These are phyloP conservation scores for Catharus bicknelli DNA, from an alignment of 2,113 vertebrate genomes.

Conservation along the genomic window DNA sequence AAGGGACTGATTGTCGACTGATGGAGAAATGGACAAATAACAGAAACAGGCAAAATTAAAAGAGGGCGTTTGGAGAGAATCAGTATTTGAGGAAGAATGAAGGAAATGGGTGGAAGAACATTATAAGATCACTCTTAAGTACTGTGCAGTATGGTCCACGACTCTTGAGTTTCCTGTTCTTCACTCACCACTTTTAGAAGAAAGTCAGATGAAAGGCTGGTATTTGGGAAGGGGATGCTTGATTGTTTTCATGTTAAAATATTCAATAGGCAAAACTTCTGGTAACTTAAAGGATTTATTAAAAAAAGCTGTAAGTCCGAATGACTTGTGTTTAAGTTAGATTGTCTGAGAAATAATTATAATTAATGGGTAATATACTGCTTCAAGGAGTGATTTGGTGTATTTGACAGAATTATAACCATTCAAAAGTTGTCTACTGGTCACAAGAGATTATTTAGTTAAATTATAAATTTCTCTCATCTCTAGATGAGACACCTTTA, in stretches of 20 bases:
- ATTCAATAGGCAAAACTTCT: neutral
- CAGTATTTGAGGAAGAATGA: neutral
- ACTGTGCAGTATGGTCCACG: neutral
- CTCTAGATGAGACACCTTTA: neutral
- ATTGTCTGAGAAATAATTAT: neutral
- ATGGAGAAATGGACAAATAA: neutral
- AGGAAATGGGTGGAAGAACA: neutral
- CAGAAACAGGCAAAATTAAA: neutral
- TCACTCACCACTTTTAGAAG: neutral
- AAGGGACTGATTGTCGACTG: fast-evolving
- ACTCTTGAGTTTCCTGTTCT: neutral
- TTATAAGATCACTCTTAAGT: neutral
- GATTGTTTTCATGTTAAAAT: neutral
- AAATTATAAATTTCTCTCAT: neutral
- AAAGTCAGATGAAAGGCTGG: neutral
- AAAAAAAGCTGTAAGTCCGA: neutral
- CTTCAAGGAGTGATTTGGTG: neutral
- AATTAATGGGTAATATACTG: neutral
- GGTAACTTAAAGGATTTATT: neutral
- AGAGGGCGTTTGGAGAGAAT: neutral
- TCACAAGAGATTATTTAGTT: neutral
- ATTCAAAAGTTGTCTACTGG: neutral
- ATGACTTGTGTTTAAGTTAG: neutral
- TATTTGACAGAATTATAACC: neutral
- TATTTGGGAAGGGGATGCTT: neutral